Base-by-base conservation (phyloP, 2,888 invertebrate species). In the Drosophila affinis region DNA sequence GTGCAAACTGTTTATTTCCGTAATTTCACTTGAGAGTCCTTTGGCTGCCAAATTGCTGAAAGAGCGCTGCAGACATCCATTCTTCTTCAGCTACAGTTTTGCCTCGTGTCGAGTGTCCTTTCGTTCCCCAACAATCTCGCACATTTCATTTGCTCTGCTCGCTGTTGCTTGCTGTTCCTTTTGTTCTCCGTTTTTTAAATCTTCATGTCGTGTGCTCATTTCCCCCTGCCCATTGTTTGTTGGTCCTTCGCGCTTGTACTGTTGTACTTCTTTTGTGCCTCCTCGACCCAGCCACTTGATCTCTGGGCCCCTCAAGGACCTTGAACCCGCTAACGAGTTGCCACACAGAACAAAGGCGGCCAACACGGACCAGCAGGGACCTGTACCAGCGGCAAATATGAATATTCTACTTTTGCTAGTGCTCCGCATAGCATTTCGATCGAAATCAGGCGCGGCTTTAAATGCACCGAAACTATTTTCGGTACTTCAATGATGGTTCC, bases 1-100 rank as follows among this genome's bases (percentile, higher is more conserved):
- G 72, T 75, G 75, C 67, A 72, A 78, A 81, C 78, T 78, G 72
- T 76, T 72, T 78, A 76, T 87, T 88, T 88, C 76, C 84, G 68
- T 77, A 70, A 83, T 77, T 77, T 83, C 71, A 84, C 76, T 87
- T 71, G 64, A 75, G 73, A 76, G 60, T 54, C 65, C 67, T 48
- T 49, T 57, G 48, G 24, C 54, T 48, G 56, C 56, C 64, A 78
- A 81, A 81, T 62, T 78, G 74, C 65, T 73, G 56, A 75, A 74
- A 39, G 47, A 32, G 39, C 62, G 21, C 24, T 39, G 39, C 39
- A 39, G 6, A n/a, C 60, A 45, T 7, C 27, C 14, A 32, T 27
- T 3, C 27, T 39, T 18, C 3, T 1, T 17, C 44, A n/a, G 39
- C 14, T 39, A 39, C 39, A 39, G 54, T 54, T 54, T 44, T 54